A percentile compares a stretch with the other conserved stretches of the same genome.
These are phyloP conservation scores for Orthonyx spaldingii DNA, from an alignment of 2,113 vertebrate genomes.

Conservation along the genomic window DNA sequence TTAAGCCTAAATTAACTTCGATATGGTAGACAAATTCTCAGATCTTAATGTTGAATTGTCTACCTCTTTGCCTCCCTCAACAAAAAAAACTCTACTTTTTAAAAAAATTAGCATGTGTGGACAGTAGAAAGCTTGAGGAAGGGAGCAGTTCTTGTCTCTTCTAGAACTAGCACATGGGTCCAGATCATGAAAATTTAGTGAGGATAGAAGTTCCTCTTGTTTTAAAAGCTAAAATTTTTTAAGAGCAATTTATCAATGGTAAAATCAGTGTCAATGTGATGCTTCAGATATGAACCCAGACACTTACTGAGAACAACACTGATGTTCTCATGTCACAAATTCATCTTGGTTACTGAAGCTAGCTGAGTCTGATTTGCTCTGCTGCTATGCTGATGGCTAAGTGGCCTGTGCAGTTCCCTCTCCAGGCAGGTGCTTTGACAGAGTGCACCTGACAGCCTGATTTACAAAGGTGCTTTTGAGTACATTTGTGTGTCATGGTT, in stretches of 20 bases:
- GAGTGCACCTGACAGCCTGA: not conserved
- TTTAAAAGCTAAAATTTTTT: not conserved
- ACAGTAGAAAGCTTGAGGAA: not conserved
- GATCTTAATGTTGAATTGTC: not conserved
- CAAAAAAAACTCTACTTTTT: not conserved
- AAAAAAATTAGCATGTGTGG: not conserved
- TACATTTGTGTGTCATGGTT: not conserved
- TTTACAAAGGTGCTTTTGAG: constrained; percentile 25
- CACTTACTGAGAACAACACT: not conserved
- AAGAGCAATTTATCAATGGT: not conserved
- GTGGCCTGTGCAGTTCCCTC: not conserved
- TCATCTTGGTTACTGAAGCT: not conserved
- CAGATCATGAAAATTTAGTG: not conserved
- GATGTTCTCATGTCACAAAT: not conserved
- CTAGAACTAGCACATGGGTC: not conserved
- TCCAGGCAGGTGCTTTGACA: not conserved
- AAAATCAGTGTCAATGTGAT: not conserved
- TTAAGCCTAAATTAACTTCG: not conserved
- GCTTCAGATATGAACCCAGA: not conserved
- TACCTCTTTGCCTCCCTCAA: not conserved
- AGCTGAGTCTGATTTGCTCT: not conserved
- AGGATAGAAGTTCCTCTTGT: not conserved
- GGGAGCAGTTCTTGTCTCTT: not conserved
- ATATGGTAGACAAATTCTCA: not conserved
- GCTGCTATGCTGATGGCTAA: not conserved